A percentile compares a stretch with the other conserved stretches of the same genome.
phyloP scores from a whole-genome alignment of 2,888 invertebrate genomes.

The Hypsopygia costalis region DNA sequence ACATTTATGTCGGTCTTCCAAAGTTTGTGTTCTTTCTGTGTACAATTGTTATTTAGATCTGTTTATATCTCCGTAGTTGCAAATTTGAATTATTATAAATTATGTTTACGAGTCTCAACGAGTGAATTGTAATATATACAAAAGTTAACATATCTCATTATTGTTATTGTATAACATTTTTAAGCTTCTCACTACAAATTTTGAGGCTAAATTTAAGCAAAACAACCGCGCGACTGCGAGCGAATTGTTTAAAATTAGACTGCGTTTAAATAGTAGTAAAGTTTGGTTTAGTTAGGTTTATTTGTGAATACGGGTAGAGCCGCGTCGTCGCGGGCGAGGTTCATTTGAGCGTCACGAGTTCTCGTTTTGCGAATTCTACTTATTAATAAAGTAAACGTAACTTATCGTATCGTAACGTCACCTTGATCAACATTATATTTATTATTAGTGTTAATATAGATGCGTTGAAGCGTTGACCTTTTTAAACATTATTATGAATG shows the following conservation, averaged over 20 bases:
- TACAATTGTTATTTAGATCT: constrained; percentile 16
- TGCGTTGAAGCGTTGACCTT: constrained; percentile 24
- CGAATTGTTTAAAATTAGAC: constrained; percentile 9
- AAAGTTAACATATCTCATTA: constrained; percentile 60
- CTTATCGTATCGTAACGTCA: constrained; percentile 51
- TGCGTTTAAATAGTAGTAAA: background rate
- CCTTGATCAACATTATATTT: constrained; percentile 47
- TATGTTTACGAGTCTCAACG: no score
- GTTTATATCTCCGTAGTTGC: constrained; percentile 19
- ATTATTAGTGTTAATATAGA: constrained; percentile 45
- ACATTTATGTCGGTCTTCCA: constrained; percentile 39
- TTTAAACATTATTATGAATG: constrained; percentile 36
- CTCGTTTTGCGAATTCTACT: constrained; percentile 22
- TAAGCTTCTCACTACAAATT: constrained; percentile 26
- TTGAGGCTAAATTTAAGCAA: no score
- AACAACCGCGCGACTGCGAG: no score
- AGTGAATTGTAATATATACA: constrained; percentile 35
- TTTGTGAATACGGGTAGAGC: constrained; percentile 18
- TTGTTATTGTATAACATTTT: constrained; percentile 30
- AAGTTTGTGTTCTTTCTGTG: background rate
- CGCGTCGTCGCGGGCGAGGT: constrained; percentile 2
- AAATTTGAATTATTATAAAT: constrained; percentile 13
- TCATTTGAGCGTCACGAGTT: constrained; percentile 8
- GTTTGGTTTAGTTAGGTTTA: constrained; percentile 5
- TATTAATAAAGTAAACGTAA: constrained; percentile 32